Conservation (phyloP, 2,113 vertebrate species). For the Gymnorhina tibicen region DNA sequence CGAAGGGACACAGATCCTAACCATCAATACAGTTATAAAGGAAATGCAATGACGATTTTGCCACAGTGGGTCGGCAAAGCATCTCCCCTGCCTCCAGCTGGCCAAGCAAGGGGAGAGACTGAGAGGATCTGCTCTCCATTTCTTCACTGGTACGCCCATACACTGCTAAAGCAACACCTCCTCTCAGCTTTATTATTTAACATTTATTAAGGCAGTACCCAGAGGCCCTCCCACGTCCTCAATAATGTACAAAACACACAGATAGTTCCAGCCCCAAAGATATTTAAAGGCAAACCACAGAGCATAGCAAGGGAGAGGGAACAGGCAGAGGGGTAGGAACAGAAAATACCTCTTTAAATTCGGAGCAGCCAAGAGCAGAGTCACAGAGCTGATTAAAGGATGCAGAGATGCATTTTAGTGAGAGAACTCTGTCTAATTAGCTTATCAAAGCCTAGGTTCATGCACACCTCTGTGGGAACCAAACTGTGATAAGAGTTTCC, state of each 20-base stretch:
- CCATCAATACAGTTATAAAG: neutral
- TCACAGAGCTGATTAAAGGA: neutral
- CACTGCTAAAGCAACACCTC: neutral
- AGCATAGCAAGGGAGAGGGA: neutral
- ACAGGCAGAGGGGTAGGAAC: neutral
- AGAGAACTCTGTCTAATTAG: neutral
- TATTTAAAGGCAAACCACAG: neutral
- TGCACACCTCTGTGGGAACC: slow-evolving; percentile 25
- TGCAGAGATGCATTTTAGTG: neutral
- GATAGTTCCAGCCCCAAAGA: neutral
- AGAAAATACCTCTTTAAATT: neutral
- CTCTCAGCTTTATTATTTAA: neutral
- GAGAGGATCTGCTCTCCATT: neutral
- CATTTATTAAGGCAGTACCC: neutral
- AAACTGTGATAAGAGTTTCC: slow-evolving; percentile 2
- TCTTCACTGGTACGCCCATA: neutral
- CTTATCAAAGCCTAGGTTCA: slow-evolving; percentile 14
- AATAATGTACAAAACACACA: neutral
- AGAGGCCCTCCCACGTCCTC: neutral
- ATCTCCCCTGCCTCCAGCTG: neutral
- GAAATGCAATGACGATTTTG: neutral
- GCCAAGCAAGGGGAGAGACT: neutral
- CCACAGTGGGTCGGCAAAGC: neutral
- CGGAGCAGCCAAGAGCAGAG: neutral
- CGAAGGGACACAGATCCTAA: neutral